Base-by-base conservation (phyloP, 35 echinoderm and acorn worm genomes). In the Patiria miniata region DNA sequence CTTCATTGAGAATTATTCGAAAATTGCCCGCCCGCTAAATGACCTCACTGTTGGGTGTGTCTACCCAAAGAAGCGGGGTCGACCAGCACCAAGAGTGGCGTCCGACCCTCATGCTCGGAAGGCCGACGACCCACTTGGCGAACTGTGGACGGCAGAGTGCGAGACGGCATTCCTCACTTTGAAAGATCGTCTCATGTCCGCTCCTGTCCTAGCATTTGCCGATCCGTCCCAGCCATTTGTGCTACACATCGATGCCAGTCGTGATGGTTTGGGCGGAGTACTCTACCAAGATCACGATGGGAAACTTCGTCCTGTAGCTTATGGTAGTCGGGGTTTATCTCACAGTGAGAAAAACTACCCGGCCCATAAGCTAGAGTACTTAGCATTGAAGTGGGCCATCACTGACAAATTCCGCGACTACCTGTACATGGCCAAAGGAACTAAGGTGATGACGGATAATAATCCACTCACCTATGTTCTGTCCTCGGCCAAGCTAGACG, bases 21-120 rank as follows among this genome's bases (percentile, higher is more conserved):
- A 86, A 42, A 87, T 95, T 39, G 89, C 93, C 16, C 79, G 51
- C 33, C 93, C 93, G 2, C 29, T 90, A 65, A 77, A 83, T 54
- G 36, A 84, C 2, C 51, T 86, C 38, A 37, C 61, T 5, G 1
- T 26, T 7, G 6, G 5, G 19, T 78, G 59, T 37, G 77, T 39
- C 15, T 39, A 34, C 6, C 5, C 42, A 2, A 34, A 21, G 5
- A 78, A 78, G 34, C 10, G 77, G 30, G 77, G 77, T 6, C 14
- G 77, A 7, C 3, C 14, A 9, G 77, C 37, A 17, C 14, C 12
- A 36, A 15, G 8, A 21, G 34, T 29, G 6, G 8, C 34, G 12
- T 6, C 8, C 33, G n/a, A n/a, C n/a, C n/a, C n/a, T n/a, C n/a
- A n/a, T n/a, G n/a, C 28, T 0, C 52, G 73, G 60, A 77, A 40